These are phyloP conservation scores for Eurystomus gularis DNA, from an alignment of 2,113 vertebrate genomes.

Conservation along the genomic window DNA sequence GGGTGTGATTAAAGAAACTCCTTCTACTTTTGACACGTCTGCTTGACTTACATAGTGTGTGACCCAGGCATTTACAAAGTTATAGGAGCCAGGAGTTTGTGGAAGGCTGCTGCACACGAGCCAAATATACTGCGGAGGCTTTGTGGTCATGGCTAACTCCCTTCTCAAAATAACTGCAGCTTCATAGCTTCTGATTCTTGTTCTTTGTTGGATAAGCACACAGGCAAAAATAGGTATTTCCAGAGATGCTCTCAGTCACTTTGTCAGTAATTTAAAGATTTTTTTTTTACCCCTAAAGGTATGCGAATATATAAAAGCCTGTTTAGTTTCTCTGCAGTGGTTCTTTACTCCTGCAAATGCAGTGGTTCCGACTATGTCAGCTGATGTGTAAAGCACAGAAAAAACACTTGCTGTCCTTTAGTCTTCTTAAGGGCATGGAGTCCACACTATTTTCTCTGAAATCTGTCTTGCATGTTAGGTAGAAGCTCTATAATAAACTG, in stretches of 20 bases:
- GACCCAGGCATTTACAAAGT: not conserved
- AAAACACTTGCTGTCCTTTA: not conserved
- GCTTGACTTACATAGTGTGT: fast-evolving
- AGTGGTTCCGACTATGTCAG: not conserved
- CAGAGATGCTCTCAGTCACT: conserved; percentile 1
- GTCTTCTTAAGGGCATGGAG: not conserved
- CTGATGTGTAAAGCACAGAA: not conserved
- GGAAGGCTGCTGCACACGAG: not conserved
- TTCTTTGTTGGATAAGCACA: not conserved
- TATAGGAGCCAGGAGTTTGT: not conserved
- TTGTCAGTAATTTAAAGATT: not conserved
- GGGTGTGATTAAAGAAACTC: not conserved
- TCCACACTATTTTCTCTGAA: not conserved
- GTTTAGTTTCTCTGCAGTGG: not conserved
- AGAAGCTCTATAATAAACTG: not conserved
- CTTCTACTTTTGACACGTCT: not conserved
- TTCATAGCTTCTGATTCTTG: not conserved
- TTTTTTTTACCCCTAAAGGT: not conserved
- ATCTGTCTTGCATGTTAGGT: not conserved
- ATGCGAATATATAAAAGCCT: not conserved
- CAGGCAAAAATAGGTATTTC: not conserved
- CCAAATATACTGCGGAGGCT: not conserved
- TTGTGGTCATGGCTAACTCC: not conserved
- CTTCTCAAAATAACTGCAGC: not conserved
- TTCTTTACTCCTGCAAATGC: not conserved